phyloP scores from a whole-genome alignment of 2,888 invertebrate genomes.

The Sphaerophoria rueppellii region DNA sequence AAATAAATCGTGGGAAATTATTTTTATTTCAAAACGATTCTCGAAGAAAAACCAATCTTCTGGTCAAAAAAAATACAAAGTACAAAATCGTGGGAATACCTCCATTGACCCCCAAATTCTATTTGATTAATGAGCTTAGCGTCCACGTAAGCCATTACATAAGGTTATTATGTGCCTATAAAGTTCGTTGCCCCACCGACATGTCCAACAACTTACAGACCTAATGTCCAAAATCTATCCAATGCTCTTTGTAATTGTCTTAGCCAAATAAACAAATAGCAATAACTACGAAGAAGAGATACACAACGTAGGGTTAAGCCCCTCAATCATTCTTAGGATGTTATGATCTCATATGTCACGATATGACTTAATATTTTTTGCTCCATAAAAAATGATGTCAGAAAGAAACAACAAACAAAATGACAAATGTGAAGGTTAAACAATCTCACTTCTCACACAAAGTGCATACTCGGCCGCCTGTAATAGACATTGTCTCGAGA shows the following conservation, averaged over 20 bases:
- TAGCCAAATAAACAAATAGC: too few relatives aligned
- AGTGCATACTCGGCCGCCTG: slow-evolving; percentile 14
- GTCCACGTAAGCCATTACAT: slow-evolving; percentile 21
- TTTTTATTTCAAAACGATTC: background rate
- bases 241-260: too few relatives aligned
- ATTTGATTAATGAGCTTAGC: slow-evolving; percentile 30
- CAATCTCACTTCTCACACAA: slow-evolving; percentile 3
- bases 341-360: slow-evolving; percentile 67
- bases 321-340: slow-evolving; percentile 22
- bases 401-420: background rate
- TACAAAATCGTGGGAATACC: slow-evolving; percentile 24
- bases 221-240: too few relatives aligned
- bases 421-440: slow-evolving; percentile 34
- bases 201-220: too few relatives aligned
- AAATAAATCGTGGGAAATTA: background rate
- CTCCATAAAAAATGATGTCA: slow-evolving; percentile 46
- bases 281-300: too few relatives aligned
- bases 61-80: too few relatives aligned
- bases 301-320: too few relatives aligned
- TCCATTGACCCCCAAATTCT: slow-evolving; percentile 15
- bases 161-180: background rate
- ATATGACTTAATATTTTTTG: slow-evolving; percentile 61
- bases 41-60: too few relatives aligned
- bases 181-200: slow-evolving; percentile 17
- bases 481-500: slow-evolving; percentile 9